Percentiles rank a stretch among this genome's conserved stretches.
These are phyloP conservation scores for Adrianichthys oophorus DNA, from an alignment of 2,797 vertebrate species.

Conservation along the genomic window DNA sequence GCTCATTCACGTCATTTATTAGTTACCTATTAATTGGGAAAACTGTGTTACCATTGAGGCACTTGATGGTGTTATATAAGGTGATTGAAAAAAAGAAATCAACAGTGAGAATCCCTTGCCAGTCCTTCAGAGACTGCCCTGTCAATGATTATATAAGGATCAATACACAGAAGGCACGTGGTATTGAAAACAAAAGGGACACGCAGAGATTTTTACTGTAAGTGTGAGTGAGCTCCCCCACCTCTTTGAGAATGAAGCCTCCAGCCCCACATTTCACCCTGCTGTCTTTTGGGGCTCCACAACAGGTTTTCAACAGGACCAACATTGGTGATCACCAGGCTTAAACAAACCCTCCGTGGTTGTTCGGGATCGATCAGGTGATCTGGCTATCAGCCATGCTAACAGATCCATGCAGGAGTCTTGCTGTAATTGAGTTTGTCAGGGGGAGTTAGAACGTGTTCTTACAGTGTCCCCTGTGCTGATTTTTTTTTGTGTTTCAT, in stretches of 20 bases:
- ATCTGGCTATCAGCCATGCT: constrained; percentile 71
- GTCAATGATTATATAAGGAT: constrained; percentile 76
- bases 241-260: background rate
- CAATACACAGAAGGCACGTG: constrained; percentile 60
- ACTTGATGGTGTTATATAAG: constrained; percentile 22
- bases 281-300: constrained; percentile 36
- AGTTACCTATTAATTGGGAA: constrained; percentile 64
- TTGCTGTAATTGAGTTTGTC: constrained; percentile 69
- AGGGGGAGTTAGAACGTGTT: constrained; percentile 19
- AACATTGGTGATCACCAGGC: constrained; percentile 63
- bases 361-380: constrained; percentile 70
- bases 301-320: constrained; percentile 59
- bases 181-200: constrained; percentile 11
- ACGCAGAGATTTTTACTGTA: constrained; percentile 15
- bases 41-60: constrained; percentile 26
- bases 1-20: constrained; percentile 60
- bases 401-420: constrained; percentile 71
- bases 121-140: constrained; percentile 51
- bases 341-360: constrained; percentile 70
- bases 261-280: constrained; percentile 1
- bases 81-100: constrained; percentile 41
- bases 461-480: constrained; percentile 34
- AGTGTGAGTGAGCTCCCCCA: background rate
- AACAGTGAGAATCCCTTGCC: constrained; percentile 61
- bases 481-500: constrained; percentile 13